Evolutionary conservation across 2,888 invertebrate genomes (phyloP).

Genomic region (Sinotaia quadrata): DNA sequence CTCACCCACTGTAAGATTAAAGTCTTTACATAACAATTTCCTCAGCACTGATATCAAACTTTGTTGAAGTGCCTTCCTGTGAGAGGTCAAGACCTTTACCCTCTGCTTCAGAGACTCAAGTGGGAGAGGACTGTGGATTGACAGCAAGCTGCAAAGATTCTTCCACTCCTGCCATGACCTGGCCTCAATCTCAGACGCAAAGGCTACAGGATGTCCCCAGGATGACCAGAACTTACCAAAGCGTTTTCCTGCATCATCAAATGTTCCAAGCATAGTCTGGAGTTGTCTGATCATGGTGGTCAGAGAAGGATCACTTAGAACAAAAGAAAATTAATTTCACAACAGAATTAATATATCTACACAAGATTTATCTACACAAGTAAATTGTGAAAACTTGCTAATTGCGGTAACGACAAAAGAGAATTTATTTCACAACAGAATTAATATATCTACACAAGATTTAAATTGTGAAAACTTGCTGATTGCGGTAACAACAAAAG

Average conservation of each 20-base stretch:
- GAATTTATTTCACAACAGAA: too few relatives aligned
- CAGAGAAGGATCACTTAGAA: slow-evolving; percentile 3
- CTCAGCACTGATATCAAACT: background rate
- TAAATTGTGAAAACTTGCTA: too few relatives aligned
- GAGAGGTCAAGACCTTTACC: slow-evolving; percentile 38
- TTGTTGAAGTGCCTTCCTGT: background rate
- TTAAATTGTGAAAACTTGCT: too few relatives aligned
- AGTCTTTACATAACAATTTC: slow-evolving; percentile 8
- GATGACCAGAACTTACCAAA: slow-evolving; percentile 50
- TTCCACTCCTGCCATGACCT: slow-evolving; percentile 25
- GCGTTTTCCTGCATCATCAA: slow-evolving; percentile 44
- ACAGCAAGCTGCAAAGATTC: slow-evolving; percentile 31
- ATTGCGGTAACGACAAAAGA: too few relatives aligned
- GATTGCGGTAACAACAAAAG: too few relatives aligned
- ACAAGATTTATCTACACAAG: too few relatives aligned
- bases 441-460: too few relatives aligned
- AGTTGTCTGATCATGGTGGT: slow-evolving; percentile 28
- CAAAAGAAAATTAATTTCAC: background rate
- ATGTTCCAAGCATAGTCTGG: slow-evolving; percentile 45
- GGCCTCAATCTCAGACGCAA: slow-evolving; percentile 40
- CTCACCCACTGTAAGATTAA: slow-evolving; percentile 17
- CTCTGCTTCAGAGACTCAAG: slow-evolving; percentile 35
- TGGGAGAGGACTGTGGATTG: slow-evolving; percentile 35
- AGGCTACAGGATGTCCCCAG: slow-evolving; percentile 58
- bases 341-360: too few relatives aligned